Evolutionary conservation across 1,140 invertebrate genomes (phyloP).

Genomic region (Geopemphigus sp.): DNA sequence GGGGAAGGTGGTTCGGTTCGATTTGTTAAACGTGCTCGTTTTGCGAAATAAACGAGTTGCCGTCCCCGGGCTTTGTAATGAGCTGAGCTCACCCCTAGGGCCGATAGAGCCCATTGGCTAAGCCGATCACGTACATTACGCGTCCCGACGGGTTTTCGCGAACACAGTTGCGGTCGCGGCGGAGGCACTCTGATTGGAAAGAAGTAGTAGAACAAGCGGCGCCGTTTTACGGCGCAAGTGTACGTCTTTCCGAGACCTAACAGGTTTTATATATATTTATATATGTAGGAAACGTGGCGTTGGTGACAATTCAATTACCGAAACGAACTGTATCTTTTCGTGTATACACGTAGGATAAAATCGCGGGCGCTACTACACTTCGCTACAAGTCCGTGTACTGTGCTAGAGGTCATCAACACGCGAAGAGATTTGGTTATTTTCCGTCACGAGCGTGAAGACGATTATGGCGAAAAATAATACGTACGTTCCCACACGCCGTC

Average conservation of each 20-base stretch:
- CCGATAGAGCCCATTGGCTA: constrained; percentile 3
- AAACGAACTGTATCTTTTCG: constrained; percentile 7
- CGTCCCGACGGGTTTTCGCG: not conserved
- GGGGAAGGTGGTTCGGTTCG: constrained; percentile 45
- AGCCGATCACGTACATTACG: constrained; percentile 30
- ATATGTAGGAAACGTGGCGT: not conserved
- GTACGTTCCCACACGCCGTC: no score
- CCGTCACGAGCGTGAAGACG: not conserved
- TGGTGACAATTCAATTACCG: constrained; percentile 35
- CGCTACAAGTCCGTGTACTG: not conserved
- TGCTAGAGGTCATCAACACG: not conserved
- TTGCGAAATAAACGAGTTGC: constrained; percentile 41
- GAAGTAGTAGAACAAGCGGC: not conserved
- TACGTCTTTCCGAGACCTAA: not conserved
- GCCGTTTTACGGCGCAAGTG: not conserved
- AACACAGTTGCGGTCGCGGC: not conserved
- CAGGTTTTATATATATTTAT: not conserved
- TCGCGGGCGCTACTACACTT: not conserved
- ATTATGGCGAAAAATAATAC: not conserved
- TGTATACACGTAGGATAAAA: no score
- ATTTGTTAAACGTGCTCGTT: constrained; percentile 49
- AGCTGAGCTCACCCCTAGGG: constrained; percentile 11
- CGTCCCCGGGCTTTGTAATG: constrained; percentile 3
- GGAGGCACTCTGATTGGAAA: constrained; percentile 37
- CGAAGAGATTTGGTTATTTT: not conserved